Evolutionary conservation across 2,797 vertebrate species (phyloP).

Genomic region (Tinamus major): DNA sequence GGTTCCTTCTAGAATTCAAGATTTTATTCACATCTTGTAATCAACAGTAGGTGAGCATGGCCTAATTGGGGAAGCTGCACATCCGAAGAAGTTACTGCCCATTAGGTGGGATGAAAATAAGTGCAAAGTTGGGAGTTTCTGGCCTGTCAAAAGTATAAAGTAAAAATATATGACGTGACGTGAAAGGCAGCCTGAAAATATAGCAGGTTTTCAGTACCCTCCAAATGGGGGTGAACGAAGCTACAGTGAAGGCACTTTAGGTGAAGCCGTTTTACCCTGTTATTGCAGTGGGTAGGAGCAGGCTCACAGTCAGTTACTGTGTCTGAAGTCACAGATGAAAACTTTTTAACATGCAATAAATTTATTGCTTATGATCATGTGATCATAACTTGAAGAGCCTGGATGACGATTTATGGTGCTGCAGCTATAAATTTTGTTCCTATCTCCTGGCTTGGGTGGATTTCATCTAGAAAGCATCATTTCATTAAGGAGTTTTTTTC

Average conservation of each 20-base stretch:
- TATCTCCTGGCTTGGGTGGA: constrained; percentile 27
- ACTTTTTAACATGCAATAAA: not conserved
- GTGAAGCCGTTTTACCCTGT: not conserved
- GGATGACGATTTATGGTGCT: not conserved
- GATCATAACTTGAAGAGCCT: not conserved
- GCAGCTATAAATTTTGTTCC: constrained; percentile 1
- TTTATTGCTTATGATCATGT: constrained; percentile 13
- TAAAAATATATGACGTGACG: not conserved
- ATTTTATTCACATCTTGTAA: not conserved
- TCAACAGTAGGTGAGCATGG: not conserved
- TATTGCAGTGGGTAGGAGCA: not conserved
- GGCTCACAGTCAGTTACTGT: not conserved
- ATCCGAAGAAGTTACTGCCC: not conserved
- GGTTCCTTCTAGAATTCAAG: not conserved
- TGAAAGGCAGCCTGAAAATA: not conserved
- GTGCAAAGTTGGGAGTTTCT: not conserved
- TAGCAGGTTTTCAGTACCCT: not conserved
- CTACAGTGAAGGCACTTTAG: not conserved
- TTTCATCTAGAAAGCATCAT: constrained; percentile 21
- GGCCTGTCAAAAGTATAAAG: not conserved
- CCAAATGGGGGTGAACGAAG: not conserved
- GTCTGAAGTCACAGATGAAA: not conserved
- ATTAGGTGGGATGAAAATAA: not conserved
- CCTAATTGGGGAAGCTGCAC: not conserved
- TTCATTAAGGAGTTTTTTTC: not conserved